Conservation (phyloP, 2,113 vertebrate species). For the Chaetorhynchus papuensis region DNA sequence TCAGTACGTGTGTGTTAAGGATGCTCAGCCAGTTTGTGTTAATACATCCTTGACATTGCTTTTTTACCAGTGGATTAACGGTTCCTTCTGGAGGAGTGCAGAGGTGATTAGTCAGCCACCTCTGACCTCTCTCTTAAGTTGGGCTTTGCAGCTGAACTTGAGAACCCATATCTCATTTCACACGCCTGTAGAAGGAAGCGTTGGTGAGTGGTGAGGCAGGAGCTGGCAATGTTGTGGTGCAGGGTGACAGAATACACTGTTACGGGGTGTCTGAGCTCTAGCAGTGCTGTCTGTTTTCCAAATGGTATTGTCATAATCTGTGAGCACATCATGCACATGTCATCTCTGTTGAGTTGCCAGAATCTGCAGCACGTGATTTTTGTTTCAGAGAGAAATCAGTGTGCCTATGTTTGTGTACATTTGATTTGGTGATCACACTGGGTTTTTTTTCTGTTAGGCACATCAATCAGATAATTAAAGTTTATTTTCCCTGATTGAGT, state of each 20-base stretch:
- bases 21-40: background rate
- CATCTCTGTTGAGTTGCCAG: background rate
- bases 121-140: slow-evolving; percentile 16
- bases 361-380: background rate
- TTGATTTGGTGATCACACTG: background rate
- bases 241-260: background rate
- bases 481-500: background rate
- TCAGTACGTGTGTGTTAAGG: background rate
- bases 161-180: slow-evolving; percentile 16
- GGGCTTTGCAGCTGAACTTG: slow-evolving; percentile 44
- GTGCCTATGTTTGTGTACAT: fast-evolving
- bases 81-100: background rate
- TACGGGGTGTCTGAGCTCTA: fast-evolving
- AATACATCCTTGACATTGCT: slow-evolving; percentile 1
- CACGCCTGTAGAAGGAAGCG: fast-evolving
- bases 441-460: background rate
- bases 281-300: background rate
- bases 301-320: background rate
- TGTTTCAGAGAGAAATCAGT: background rate
- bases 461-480: background rate
- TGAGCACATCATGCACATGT: background rate
- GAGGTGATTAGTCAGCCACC: slow-evolving; percentile 23
- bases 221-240: background rate
- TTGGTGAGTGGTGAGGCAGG: background rate
- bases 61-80: slow-evolving; percentile 2